phyloP scores from a whole-genome alignment of 1,140 invertebrate genomes.

The Lepidurus couesii region DNA sequence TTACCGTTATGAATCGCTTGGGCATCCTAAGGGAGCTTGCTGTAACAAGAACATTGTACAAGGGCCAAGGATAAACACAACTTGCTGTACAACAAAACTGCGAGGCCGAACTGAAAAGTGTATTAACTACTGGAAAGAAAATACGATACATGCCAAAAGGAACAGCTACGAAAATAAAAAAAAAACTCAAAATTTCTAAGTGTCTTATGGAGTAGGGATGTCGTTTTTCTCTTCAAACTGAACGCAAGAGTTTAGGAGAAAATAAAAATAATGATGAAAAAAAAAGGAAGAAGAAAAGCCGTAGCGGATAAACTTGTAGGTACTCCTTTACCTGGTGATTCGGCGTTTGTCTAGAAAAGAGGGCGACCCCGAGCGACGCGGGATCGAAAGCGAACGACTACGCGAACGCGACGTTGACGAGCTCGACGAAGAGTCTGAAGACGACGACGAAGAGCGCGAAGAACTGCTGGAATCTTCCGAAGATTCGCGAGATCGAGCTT shows the following conservation, averaged over 20 bases:
- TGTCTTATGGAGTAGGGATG: conserved; percentile 32
- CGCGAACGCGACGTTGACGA: conserved; percentile 38
- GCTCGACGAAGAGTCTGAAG: conserved; percentile 30
- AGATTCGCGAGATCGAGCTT: conserved; percentile 20
- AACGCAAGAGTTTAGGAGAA: conserved; percentile 36
- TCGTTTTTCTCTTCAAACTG: conserved; percentile 32
- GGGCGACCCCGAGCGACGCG: conserved; percentile 76
- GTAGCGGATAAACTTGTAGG: neutral
- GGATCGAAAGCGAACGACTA: conserved; percentile 76
- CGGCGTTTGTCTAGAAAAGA: conserved; percentile 81
- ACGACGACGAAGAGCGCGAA: conserved; percentile 29
- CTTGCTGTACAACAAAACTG: conserved; percentile 23
- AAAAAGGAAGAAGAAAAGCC: conserved; percentile 17
- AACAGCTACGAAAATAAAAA: conserved; percentile 32
- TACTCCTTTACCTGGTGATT: conserved; percentile 72
- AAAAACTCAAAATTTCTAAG: conserved; percentile 34
- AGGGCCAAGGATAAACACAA: conserved; percentile 26
- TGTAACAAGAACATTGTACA: conserved; percentile 20
- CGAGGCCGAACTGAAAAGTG: conserved; percentile 19
- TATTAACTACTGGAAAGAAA: neutral
- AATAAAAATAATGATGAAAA: conserved; percentile 32
- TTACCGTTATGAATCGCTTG: neutral
- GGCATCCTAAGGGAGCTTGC: conserved; percentile 16
- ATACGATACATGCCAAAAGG: conserved; percentile 25
- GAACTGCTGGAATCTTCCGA: conserved; percentile 25